phyloP scores from a whole-genome alignment of 2,888 invertebrate genomes.

The Macrophya annulata region DNA sequence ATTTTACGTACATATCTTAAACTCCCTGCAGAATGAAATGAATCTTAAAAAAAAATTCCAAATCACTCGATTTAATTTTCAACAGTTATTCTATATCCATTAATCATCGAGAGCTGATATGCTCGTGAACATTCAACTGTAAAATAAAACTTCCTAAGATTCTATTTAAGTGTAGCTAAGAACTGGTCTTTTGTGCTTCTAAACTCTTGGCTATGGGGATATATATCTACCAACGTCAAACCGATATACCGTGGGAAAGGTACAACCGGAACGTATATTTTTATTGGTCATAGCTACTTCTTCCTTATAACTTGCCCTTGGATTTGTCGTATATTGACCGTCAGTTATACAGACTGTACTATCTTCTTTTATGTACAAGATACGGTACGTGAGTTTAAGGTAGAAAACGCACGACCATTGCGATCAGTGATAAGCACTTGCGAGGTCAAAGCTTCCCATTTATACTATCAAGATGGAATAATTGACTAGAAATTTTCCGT shows the following conservation, averaged over 20 bases:
- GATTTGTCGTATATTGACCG: background rate
- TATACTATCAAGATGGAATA: background rate
- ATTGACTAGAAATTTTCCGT: background rate
- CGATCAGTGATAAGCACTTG: background rate
- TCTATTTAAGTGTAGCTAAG: background rate
- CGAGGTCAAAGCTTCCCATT: background rate
- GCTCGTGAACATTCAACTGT: background rate
- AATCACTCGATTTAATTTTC: background rate
- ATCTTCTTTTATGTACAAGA: background rate
- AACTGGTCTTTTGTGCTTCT: background rate
- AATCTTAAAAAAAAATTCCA: background rate
- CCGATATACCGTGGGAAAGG: conserved; percentile 17
- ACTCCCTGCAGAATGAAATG: background rate
- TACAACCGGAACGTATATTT: conserved; percentile 25
- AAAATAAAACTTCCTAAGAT: background rate
- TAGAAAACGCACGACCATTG: background rate
- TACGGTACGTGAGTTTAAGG: background rate
- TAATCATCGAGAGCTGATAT: background rate
- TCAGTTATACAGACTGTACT: background rate
- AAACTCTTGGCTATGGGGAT: background rate
- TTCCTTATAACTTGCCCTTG: conserved; percentile 24
- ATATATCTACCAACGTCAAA: background rate
- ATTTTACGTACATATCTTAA: background rate
- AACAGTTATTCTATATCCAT: background rate
- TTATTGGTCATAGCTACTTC: background rate